phyloP scores from a whole-genome alignment of 2,113 vertebrate genomes.

The Paralichthys olivaceus region DNA sequence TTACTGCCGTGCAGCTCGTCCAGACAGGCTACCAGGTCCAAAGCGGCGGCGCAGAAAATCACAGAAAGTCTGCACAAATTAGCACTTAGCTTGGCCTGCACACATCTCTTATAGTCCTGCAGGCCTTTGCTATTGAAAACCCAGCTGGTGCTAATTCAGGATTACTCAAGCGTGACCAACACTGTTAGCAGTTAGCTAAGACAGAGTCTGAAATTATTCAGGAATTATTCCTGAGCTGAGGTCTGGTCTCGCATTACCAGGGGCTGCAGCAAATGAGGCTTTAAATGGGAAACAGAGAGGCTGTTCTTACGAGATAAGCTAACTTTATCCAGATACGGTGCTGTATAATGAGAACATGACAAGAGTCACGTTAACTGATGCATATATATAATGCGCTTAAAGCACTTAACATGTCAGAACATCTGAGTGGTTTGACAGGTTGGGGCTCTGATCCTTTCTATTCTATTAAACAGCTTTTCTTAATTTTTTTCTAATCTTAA shows the following conservation, averaged over 20 bases:
- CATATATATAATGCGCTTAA: background rate
- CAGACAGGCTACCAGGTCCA: slow-evolving; percentile 25
- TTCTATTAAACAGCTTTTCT: background rate
- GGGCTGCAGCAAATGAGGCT: slow-evolving; percentile 54
- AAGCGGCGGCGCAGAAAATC: slow-evolving; percentile 41
- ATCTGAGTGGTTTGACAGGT: background rate
- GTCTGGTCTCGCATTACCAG: slow-evolving; percentile 60
- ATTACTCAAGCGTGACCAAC: slow-evolving; percentile 77
- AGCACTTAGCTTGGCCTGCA: slow-evolving; percentile 59
- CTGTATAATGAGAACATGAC: slow-evolving; percentile 35
- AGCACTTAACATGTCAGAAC: background rate
- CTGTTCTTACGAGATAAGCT: slow-evolving; percentile 66
- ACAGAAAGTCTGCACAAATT: slow-evolving; percentile 71
- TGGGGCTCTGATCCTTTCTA: background rate
- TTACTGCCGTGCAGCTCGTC: slow-evolving; percentile 19
- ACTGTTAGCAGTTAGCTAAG: slow-evolving; percentile 70
- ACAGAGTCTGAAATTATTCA: slow-evolving; percentile 70
- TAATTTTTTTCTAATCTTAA: background rate
- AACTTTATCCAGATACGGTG: slow-evolving; percentile 34
- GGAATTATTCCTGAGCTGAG: slow-evolving; percentile 69
- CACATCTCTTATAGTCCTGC: slow-evolving; percentile 42
- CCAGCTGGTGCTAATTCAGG: slow-evolving; percentile 72
- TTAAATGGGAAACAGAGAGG: slow-evolving; percentile 46
- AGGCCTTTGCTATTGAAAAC: slow-evolving; percentile 59
- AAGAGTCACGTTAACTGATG: slow-evolving; percentile 13